Conservation (phyloP, 2,113 vertebrate genomes). For the Pelmatolapia mariae region DNA sequence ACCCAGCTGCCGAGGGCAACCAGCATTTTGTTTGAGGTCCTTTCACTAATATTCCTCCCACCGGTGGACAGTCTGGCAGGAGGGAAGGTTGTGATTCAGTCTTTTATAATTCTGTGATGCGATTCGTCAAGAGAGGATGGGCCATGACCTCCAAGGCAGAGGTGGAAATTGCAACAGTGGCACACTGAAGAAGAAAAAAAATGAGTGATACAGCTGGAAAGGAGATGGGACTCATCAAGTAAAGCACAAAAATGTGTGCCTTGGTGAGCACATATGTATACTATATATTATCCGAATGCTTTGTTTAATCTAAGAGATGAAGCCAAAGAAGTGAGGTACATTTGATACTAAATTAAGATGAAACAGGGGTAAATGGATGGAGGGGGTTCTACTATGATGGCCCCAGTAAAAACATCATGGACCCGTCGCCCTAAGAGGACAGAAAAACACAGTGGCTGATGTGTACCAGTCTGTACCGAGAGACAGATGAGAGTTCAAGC, state of each 20-base stretch:
- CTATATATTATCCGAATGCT: neutral
- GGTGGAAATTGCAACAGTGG: conserved; percentile 43
- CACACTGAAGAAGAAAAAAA: neutral
- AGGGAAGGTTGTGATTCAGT: neutral
- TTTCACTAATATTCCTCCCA: conserved; percentile 39
- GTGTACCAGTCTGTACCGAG: neutral
- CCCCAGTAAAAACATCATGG: neutral
- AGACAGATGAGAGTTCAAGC: neutral
- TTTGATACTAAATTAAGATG: neutral
- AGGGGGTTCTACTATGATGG: neutral
- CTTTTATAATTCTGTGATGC: conserved; percentile 48
- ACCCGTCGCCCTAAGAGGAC: neutral
- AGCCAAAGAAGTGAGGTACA: neutral
- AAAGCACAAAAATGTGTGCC: neutral
- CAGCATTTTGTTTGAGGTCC: conserved; percentile 67
- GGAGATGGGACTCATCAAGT: neutral
- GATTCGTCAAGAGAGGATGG: neutral
- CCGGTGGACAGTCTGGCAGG: neutral
- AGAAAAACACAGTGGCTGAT: neutral
- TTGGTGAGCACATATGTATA: neutral
- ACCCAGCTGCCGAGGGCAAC: conserved; percentile 49
- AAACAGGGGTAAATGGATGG: neutral
- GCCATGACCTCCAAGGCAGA: conserved; percentile 35
- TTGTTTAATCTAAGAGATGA: neutral
- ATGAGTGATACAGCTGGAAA: neutral